phyloP scores from a whole-genome alignment of 2,888 invertebrate genomes.

The Halocaridina rubra region DNA sequence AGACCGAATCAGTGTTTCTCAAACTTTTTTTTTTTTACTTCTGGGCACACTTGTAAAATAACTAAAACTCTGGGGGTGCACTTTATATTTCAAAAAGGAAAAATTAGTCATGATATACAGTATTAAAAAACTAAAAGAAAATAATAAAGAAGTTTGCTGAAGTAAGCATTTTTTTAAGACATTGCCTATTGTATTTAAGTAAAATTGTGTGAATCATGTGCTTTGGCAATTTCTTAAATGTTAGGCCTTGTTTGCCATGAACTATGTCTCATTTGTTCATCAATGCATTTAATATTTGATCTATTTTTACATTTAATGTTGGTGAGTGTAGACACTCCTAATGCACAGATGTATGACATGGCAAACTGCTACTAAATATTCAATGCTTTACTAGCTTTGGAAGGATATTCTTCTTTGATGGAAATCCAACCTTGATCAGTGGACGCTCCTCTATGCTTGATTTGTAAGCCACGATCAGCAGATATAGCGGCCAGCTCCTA shows the following conservation, averaged over 20 bases:
- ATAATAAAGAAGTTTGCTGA: neutral
- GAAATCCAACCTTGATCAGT: constrained; percentile 9
- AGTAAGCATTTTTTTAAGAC: neutral
- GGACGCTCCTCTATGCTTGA: constrained; percentile 10
- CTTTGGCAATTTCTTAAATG: neutral
- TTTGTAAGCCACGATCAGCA: neutral
- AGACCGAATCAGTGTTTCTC: too few relatives aligned
- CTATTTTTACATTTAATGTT: constrained; percentile 31
- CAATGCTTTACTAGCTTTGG: neutral
- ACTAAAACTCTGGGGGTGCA: neutral
- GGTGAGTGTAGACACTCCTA: constrained; percentile 1
- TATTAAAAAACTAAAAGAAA: neutral
- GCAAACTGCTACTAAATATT: constrained; percentile 1
- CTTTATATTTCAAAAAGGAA: neutral
- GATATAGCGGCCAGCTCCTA: constrained; percentile 11
- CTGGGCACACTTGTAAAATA: neutral
- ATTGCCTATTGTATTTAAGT: neutral
- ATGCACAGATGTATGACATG: neutral
- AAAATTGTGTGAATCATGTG: neutral
- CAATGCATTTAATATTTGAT: neutral
- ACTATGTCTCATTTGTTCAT: neutral
- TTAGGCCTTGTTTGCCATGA: neutral
- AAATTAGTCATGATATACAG: neutral
- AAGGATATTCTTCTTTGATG: constrained; percentile 21
- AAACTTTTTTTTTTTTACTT: neutral